Percentiles rank a stretch among this genome's conserved stretches.
These are phyloP conservation scores for Pleuronectes platessa DNA, from an alignment of 2,113 vertebrate species.

Conservation along the genomic window DNA sequence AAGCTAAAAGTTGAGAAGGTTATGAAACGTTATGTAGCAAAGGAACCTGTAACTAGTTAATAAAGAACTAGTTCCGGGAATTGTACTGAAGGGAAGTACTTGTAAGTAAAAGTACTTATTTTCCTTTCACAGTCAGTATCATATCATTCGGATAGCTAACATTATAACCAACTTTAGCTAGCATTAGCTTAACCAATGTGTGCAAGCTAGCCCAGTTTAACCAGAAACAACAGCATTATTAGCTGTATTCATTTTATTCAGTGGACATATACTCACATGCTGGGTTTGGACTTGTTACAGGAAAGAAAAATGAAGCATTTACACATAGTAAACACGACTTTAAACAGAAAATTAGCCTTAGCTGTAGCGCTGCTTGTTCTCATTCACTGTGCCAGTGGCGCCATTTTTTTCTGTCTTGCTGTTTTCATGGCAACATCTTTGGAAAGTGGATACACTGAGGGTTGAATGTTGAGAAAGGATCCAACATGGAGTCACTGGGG, in stretches of 20 bases:
- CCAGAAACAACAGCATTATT: neutral
- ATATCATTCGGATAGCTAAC: neutral
- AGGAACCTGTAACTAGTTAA: neutral
- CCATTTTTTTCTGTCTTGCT: too few relatives aligned
- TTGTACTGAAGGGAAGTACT: neutral
- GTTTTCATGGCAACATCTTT: too few relatives aligned
- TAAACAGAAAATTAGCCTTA: neutral
- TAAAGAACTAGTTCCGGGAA: neutral
- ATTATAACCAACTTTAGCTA: neutral
- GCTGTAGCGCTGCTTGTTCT: too few relatives aligned
- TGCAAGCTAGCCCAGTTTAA: neutral
- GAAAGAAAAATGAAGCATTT: neutral
- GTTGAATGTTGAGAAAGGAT: too few relatives aligned
- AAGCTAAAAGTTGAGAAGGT: too few relatives aligned
- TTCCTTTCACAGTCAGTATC: neutral
- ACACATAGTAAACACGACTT: neutral
- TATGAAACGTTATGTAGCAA: too few relatives aligned
- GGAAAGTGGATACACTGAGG: too few relatives aligned
- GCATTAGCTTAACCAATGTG: neutral
- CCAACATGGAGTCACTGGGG: too few relatives aligned
- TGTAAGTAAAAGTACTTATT: neutral
- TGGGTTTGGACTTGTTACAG: neutral
- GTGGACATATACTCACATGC: neutral
- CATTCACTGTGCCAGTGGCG: too few relatives aligned
- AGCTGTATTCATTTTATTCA: neutral